A percentile compares a stretch with the other conserved stretches of the same genome.
These are phyloP conservation scores for Heliconius erato DNA, from an alignment of 2,888 invertebrate species.

Conservation along the genomic window DNA sequence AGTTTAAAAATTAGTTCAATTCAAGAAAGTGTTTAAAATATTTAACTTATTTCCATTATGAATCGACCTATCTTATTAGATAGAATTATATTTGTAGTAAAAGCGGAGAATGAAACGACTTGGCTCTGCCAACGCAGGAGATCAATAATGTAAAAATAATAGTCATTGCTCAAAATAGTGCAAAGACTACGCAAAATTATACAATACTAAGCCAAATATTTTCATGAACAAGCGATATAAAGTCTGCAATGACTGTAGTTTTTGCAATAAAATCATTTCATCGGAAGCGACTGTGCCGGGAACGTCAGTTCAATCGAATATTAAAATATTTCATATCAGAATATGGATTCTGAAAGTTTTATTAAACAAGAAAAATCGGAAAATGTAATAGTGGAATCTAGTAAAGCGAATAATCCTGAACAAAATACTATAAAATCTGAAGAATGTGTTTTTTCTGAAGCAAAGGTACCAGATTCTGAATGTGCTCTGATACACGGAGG, in stretches of 20 bases:
- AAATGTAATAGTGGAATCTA: constrained; percentile 8
- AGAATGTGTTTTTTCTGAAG: neutral
- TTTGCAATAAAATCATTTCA: constrained; percentile 12
- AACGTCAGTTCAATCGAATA: neutral
- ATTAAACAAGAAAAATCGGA: constrained; percentile 19
- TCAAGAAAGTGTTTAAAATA: too few species aligned
- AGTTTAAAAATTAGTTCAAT: too few species aligned
- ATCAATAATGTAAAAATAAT: neutral
- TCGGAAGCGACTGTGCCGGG: neutral
- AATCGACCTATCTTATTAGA: too few species aligned
- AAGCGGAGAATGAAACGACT: neutral
- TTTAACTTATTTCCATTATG: too few species aligned
- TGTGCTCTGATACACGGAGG: constrained; percentile 9
- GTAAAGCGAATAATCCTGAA: neutral
- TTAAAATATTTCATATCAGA: neutral
- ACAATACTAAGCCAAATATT: neutral
- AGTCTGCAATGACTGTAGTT: neutral
- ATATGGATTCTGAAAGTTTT: constrained; percentile 27
- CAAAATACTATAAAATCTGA: neutral
- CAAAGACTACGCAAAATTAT: neutral
- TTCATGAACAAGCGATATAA: neutral
- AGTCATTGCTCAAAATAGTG: neutral
- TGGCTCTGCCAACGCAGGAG: neutral
- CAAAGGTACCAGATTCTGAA: constrained; percentile 19
- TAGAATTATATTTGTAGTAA: too few species aligned